A percentile compares a stretch with the other conserved stretches of the same genome.
phyloP scores from a whole-genome alignment of 2,797 vertebrate species.

The Glyptemys insculpta region DNA sequence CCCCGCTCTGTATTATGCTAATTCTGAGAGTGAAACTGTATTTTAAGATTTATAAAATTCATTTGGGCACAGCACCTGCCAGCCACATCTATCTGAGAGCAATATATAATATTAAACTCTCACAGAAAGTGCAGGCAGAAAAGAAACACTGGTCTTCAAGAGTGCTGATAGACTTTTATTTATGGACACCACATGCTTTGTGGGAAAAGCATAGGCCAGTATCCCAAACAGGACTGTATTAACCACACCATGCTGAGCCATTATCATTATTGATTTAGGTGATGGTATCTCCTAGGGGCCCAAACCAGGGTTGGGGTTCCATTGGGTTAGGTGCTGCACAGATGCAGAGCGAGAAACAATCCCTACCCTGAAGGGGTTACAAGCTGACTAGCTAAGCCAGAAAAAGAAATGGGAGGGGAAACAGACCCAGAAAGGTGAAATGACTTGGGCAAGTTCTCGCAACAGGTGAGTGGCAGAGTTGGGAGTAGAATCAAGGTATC shows the following conservation, averaged over 20 bases:
- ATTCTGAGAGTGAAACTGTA: conserved; percentile 20
- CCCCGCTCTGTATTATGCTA: conserved; percentile 18
- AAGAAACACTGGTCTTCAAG: background rate
- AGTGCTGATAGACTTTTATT: background rate
- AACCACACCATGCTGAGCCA: background rate
- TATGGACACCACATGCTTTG: background rate
- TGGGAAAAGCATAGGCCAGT: background rate
- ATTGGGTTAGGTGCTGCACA: background rate
- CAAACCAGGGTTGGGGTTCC: background rate
- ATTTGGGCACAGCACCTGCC: conserved; percentile 12
- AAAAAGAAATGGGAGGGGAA: background rate
- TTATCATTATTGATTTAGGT: background rate
- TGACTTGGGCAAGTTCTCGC: background rate
- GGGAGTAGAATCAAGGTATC: background rate
- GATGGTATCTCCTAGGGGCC: background rate
- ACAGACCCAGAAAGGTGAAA: fast-evolving
- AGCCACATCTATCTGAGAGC: conserved; percentile 1
- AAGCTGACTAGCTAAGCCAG: background rate
- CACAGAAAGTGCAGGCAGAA: background rate
- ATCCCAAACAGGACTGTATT: background rate
- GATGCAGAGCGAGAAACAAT: background rate
- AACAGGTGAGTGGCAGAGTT: conserved; percentile 1
- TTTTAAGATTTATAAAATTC: conserved; percentile 40
- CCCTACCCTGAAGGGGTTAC: background rate
- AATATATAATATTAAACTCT: conserved; percentile 43